Evolutionary conservation across 2,888 invertebrate species (phyloP), one percentile per base, ranked within the genome.

Genomic region (Agriopis aurantiaria): DNA sequence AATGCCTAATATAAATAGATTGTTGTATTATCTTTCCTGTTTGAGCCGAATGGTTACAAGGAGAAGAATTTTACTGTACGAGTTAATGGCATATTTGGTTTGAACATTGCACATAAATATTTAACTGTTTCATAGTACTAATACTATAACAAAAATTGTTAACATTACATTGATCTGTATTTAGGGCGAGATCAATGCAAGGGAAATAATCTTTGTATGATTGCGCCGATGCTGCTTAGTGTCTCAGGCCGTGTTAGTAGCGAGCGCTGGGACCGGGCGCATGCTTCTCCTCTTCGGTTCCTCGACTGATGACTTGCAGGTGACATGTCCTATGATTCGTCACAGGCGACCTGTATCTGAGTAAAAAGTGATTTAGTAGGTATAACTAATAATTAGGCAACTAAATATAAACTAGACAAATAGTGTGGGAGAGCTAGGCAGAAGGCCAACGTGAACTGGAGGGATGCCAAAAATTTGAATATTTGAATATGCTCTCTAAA

Each of bases 1-100:
- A 93, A 92, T 85, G 86, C 92, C 93, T 93, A 89, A 88, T 91
- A 92, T 93, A 93, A 93, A 93, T 92, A 93, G 88, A 65, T 52
- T 85, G 87, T 85, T 69, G 86, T 91, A 88, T 88, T 89, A 87
- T 91, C 88, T 87, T 85, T 92, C 91, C 88, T 91, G 90, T 91
- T 94, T 93, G 93, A 94, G 94, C 93, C 93, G 90, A 92, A 91
- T 85, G 58, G 82, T 82, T 85, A 83, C 81, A 88, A 85, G 85
- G 86, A 89, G 87, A 86, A 90, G 85, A 87, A 83, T 85, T 89
- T 87, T 84, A 88, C 83, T 85, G 88, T 89, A 86, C 86, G 88
- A 90, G 89, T 90, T 91, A 91, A 88, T 91, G 92, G 91, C 90
- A 85, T 93, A 92, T 94, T 94, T 93, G 93, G 94, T 92, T 93